Evolutionary conservation across 92 coral and sea anemone genomes (phyloP), one percentile per base, ranked within the genome.

Genomic region (Meandrina meandrites): DNA sequence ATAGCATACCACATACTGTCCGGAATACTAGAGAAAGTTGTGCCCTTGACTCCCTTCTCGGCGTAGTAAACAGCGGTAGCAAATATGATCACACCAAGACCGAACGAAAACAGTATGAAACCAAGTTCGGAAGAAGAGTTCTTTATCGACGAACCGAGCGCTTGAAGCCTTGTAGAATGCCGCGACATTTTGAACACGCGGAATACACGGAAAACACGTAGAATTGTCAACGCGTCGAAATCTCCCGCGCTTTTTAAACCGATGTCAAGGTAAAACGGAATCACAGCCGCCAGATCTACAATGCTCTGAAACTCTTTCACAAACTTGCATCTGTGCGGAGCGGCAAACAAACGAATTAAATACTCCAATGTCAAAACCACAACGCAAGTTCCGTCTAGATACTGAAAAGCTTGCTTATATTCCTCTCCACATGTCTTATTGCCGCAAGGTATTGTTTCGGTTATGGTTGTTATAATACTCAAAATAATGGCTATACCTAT

Each of bases 1-100:
- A 97, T 97, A 30, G 98, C 99, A 79, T 93, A 97, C 99, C 99
- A 97, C 96, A 97, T 95, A 22, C 98, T 91, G 85, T 92, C 94
- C 17, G 98, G 97, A 62, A 95, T 97, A 67, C 98, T 93, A 18
- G 81, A 83, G 67, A 97, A 97, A 18, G 92, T 90, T 22, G 99
- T 92, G 67, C 91, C 92, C 60, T 88, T 81, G 51, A 90, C 98
- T 74, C 89, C 93, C 57, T 93, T 95, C 89, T 97, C 99, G 81
- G 94, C 91, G 87, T 97, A 97, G 73, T 93, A 97, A 50, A 97
- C 94, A 51, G 93, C 94, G 31, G 99, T 93, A n/a, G 99, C 94
- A 85, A 97, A 97, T 73, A 97, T 93, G 74, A 97, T 93, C 40
- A 94, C 96, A 58, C 98, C 99, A 35, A 96, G 93, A 16, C 96